Percentiles rank a stretch among this genome's conserved stretches.
Evolutionary conservation across 2,113 vertebrate species (phyloP).

Genomic region (Neomonachus schauinslandi): DNA sequence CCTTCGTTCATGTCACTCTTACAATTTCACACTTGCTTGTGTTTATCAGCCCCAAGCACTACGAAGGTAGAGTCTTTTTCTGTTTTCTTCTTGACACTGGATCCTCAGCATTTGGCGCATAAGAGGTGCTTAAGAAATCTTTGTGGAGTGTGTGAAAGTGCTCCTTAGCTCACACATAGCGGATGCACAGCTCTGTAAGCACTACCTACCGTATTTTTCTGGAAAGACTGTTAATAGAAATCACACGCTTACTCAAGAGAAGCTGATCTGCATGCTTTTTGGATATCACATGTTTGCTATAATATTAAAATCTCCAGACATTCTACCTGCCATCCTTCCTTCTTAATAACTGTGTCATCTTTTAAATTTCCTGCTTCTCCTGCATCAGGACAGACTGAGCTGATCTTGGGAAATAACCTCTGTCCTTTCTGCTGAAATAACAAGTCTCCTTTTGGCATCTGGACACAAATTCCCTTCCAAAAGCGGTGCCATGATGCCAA

Average conservation of each 20-base stretch:
- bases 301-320: neutral
- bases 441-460: neutral
- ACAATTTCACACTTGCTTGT: neutral
- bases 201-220: neutral
- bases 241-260: neutral
- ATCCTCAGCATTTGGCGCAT: neutral
- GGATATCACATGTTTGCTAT: neutral
- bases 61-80: neutral
- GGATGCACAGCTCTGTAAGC: neutral
- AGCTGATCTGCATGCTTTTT: neutral
- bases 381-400: neutral
- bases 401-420: neutral
- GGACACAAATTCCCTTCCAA: neutral
- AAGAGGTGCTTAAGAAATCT: neutral
- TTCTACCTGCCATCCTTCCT: neutral
- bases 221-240: neutral
- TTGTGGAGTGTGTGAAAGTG: neutral
- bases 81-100: neutral
- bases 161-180: neutral
- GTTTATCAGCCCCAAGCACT: neutral
- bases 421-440: constrained; percentile 25
- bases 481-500: neutral
- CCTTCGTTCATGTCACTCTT: neutral
- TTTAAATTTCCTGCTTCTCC: neutral
- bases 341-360: neutral